A percentile compares a stretch with the other conserved stretches of the same genome.
Evolutionary conservation across 2,797 vertebrate genomes (phyloP).

Genomic region (Eurystomus glaucurus): DNA sequence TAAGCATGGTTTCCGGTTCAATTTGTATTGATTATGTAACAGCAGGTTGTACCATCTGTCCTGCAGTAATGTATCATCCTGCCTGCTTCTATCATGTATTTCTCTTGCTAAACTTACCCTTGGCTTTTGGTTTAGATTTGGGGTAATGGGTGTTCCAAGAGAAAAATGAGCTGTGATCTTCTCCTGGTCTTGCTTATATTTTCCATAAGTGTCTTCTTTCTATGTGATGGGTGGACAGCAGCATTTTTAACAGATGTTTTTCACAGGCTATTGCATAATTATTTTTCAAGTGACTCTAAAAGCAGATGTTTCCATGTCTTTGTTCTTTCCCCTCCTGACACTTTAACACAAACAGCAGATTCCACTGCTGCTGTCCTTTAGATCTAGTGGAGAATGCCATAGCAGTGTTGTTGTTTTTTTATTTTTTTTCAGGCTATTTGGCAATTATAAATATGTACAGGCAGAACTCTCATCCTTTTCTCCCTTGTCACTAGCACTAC

Average conservation of each 20-base stretch:
- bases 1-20: slow-evolving; percentile 29
- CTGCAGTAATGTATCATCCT: not conserved
- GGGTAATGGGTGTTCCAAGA: not conserved
- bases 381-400: slow-evolving; percentile 36
- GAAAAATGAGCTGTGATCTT: not conserved
- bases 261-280: slow-evolving; percentile 71
- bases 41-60: slow-evolving; percentile 61
- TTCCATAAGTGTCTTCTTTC: slow-evolving; percentile 41
- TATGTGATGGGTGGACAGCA: slow-evolving; percentile 53
- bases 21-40: slow-evolving; percentile 57
- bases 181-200: slow-evolving; percentile 6
- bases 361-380: slow-evolving; percentile 50
- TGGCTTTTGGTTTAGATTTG: slow-evolving; percentile 6
- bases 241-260: slow-evolving; percentile 64
- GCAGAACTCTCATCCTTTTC: not conserved
- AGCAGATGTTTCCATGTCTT: slow-evolving; percentile 71
- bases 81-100: not conserved
- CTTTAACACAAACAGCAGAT: slow-evolving; percentile 70
- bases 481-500: not conserved
- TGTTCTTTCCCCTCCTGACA: slow-evolving; percentile 65
- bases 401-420: not conserved
- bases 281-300: slow-evolving; percentile 68
- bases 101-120: not conserved
- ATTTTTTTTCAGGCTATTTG: slow-evolving; percentile 42
- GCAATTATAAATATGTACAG: slow-evolving; percentile 32